phyloP scores from a whole-genome alignment of 2,888 invertebrate genomes.

The Antheraea assamensis region DNA sequence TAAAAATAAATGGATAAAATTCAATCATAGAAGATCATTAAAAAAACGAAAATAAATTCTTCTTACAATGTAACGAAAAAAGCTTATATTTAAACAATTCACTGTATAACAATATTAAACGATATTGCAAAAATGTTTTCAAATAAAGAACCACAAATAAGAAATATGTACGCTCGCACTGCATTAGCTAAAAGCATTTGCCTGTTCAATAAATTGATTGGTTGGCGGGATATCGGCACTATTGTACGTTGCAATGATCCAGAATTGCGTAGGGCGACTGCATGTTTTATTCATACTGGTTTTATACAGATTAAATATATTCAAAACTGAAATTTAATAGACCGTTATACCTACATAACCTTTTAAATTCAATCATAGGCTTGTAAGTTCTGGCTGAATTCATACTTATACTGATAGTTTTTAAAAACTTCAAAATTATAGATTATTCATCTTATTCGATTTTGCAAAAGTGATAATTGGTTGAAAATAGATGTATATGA shows the following conservation, averaged over 20 bases:
- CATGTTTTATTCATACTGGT: conserved; percentile 1
- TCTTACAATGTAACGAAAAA: neutral
- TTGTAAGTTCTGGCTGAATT: too few relatives aligned
- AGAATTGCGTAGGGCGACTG: conserved; percentile 12
- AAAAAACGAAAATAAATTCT: too few relatives aligned
- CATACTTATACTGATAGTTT: too few relatives aligned
- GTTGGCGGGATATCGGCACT: conserved; percentile 42
- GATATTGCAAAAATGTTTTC: conserved; percentile 12
- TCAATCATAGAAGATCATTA: too few relatives aligned
- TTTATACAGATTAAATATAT: neutral
- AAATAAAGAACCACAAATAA: conserved; percentile 14
- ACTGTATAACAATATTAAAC: conserved; percentile 1
- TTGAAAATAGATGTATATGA: too few relatives aligned
- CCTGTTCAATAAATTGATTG: conserved; percentile 65
- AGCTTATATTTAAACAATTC: neutral
- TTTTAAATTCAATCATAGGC: too few relatives aligned
- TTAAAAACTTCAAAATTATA: too few relatives aligned
- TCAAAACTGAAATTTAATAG: neutral
- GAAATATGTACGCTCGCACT: conserved; percentile 33
- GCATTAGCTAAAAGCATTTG: conserved; percentile 63
- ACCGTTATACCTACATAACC: too few relatives aligned
- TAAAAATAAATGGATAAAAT: too few relatives aligned
- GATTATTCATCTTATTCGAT: too few relatives aligned
- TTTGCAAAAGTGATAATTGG: too few relatives aligned
- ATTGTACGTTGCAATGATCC: conserved; percentile 20